Conservation (phyloP, 2,113 vertebrate species). For the Tricholaema leucomelas region DNA sequence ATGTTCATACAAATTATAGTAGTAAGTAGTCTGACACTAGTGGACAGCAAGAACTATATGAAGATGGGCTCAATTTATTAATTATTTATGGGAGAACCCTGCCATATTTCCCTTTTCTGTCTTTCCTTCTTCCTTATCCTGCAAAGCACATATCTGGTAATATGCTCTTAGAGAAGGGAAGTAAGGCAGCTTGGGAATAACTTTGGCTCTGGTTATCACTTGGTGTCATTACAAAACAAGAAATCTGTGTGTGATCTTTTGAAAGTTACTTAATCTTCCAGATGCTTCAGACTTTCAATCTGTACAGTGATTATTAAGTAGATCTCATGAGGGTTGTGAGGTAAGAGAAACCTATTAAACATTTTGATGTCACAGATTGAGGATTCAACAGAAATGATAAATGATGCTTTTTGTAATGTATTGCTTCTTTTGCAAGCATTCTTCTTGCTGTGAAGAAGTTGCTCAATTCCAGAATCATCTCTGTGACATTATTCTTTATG, state of each 20-base stretch:
- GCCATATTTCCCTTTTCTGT: neutral
- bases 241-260: neutral
- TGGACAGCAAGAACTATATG: neutral
- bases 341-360: neutral
- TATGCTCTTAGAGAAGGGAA: neutral
- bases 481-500: neutral
- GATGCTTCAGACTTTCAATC: neutral
- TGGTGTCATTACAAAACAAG: constrained; percentile 18
- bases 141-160: neutral
- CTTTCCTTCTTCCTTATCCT: neutral
- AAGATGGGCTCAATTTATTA: neutral
- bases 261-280: neutral
- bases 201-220: neutral
- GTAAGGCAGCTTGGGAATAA: neutral
- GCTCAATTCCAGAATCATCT: neutral
- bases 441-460: neutral
- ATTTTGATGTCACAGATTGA: neutral
- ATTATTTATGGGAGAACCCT: neutral
- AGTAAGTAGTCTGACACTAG: neutral
- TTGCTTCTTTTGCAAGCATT: neutral
- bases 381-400: neutral
- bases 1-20: neutral
- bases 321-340: neutral
- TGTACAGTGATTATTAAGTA: neutral
- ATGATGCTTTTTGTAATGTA: neutral